A percentile compares a stretch with the other conserved stretches of the same genome.
These are phyloP conservation scores for Noturus placidus DNA, from an alignment of 2,113 vertebrate genomes.

Conservation along the genomic window DNA sequence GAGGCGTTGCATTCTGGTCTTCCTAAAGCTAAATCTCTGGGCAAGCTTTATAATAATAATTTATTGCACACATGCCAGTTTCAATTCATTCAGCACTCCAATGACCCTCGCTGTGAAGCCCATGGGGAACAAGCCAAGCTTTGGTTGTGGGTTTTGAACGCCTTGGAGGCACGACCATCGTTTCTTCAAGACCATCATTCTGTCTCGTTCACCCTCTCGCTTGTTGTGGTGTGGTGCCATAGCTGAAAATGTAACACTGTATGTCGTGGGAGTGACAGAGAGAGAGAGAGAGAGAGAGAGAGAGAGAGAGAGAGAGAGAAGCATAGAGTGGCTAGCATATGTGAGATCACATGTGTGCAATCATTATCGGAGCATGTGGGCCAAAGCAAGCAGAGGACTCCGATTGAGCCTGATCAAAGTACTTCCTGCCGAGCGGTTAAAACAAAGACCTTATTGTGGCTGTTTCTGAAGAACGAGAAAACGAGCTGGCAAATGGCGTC, in stretches of 20 bases:
- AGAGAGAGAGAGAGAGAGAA: not conserved
- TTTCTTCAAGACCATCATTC: not conserved
- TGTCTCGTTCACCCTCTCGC: not conserved
- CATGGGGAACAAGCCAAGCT: not conserved
- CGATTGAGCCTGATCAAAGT: constrained; percentile 64
- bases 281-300: not conserved
- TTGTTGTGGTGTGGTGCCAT: not conserved
- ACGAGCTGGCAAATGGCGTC: constrained; percentile 35
- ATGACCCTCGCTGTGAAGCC: constrained; percentile 28
- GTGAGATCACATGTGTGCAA: constrained; percentile 33
- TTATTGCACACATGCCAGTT: constrained; percentile 41
- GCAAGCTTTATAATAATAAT: constrained; percentile 33
- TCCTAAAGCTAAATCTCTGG: constrained; percentile 22
- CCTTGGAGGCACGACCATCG: constrained; percentile 30
- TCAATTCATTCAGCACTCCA: constrained; percentile 33
- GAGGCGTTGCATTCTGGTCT: not conserved
- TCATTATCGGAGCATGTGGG: constrained; percentile 61
- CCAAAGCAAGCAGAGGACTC: constrained; percentile 60
- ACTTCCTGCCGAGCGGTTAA: constrained; percentile 54
- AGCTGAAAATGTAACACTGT: not conserved
- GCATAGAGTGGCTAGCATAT: constrained; percentile 16
- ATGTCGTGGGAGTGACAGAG: not conserved
- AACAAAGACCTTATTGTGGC: constrained; percentile 58
- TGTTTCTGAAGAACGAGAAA: constrained; percentile 43
- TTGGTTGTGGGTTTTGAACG: constrained; percentile 33